Conservation (phyloP, 2,888 invertebrate genomes). For the Diachrysia chrysitis region DNA sequence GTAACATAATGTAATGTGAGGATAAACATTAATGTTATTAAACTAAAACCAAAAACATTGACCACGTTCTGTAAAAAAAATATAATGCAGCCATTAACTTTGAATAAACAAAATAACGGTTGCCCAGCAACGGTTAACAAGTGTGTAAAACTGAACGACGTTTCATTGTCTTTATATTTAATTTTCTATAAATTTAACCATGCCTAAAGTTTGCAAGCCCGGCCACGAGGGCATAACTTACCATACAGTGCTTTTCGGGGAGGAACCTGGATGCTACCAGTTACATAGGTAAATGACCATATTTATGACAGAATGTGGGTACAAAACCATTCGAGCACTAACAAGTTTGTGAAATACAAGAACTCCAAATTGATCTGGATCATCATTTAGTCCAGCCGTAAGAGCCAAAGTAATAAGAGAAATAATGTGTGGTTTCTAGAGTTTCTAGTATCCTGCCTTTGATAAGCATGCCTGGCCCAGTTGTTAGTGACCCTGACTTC, state of each 20-base stretch:
- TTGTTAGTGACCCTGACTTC: too few species aligned
- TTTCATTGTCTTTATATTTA: slow-evolving; percentile 7
- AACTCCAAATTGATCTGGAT: too few species aligned
- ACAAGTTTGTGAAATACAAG: too few species aligned
- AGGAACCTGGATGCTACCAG: slow-evolving; percentile 83
- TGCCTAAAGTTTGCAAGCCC: slow-evolving; percentile 75
- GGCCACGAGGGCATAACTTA: slow-evolving; percentile 78
- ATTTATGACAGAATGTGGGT: neutral
- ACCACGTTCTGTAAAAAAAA: neutral
- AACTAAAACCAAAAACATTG: too few species aligned
- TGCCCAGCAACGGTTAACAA: slow-evolving; percentile 56
- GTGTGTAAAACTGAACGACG: slow-evolving; percentile 3
- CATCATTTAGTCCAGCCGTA: too few species aligned
- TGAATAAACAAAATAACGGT: slow-evolving; percentile 34
- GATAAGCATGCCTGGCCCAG: too few species aligned
- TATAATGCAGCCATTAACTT: neutral
- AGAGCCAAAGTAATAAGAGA: too few species aligned
- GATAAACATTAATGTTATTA: too few species aligned
- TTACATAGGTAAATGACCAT: slow-evolving; percentile 74
- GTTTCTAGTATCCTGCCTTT: too few species aligned
- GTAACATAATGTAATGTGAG: too few species aligned
- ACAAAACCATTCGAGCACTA: neutral
- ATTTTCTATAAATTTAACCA: slow-evolving; percentile 61
- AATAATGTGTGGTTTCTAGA: too few species aligned
- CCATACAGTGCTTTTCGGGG: slow-evolving; percentile 70